phyloP scores from a whole-genome alignment of 35 echinoderm and acorn worm species.

The Diadema setosum region DNA sequence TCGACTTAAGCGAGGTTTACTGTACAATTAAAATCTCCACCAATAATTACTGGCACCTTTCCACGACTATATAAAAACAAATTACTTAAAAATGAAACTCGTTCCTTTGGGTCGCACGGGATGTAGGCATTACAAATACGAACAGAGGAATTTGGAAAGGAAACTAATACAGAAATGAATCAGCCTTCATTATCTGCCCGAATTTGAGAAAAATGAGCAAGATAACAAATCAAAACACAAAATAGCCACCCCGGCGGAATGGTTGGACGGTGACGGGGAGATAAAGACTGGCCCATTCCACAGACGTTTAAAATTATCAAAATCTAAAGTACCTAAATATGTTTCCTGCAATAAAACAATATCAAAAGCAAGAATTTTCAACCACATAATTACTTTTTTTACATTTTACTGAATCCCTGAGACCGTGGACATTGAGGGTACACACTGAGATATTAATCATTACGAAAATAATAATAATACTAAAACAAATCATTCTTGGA shows the following conservation, averaged over 20 bases:
- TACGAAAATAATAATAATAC: background rate
- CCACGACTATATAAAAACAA: background rate
- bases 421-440: background rate
- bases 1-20: no score
- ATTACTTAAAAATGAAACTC: background rate
- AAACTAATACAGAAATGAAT: background rate
- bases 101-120: background rate
- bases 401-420: background rate
- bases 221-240: background rate
- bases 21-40: slow-evolving; percentile 17
- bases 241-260: background rate
- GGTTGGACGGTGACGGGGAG: background rate
- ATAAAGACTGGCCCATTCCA: background rate
- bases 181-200: background rate
- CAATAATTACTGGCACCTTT: background rate
- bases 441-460: background rate
- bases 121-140: slow-evolving; percentile 2
- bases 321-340: background rate
- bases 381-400: background rate
- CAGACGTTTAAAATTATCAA: background rate
- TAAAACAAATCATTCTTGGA: background rate
- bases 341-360: slow-evolving; percentile 36
- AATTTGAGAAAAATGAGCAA: background rate
- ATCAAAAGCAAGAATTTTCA: background rate
- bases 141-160: background rate